Evolutionary conservation across 2,113 vertebrate genomes (phyloP).

Genomic region (Perognathus longimembris): DNA sequence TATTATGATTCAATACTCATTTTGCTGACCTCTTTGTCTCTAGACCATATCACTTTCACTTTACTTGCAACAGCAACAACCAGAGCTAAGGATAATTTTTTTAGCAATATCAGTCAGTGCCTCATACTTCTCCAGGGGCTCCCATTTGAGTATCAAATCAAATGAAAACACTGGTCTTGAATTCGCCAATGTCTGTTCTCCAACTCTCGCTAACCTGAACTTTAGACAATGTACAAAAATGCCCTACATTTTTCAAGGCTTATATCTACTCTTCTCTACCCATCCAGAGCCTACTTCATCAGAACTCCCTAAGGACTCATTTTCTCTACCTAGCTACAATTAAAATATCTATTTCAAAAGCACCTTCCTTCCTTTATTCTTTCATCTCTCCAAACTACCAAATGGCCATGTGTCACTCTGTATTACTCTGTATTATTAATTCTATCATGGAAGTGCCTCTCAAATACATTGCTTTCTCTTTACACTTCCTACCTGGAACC

Average conservation of each 20-base stretch:
- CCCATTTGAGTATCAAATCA: conserved; percentile 34
- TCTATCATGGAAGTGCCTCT: neutral
- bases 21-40: neutral
- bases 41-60: neutral
- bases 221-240: conserved; percentile 27
- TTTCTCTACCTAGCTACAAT: conserved; percentile 52
- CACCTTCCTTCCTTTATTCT: conserved; percentile 30
- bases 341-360: conserved; percentile 30
- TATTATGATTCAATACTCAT: neutral
- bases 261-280: conserved; percentile 37
- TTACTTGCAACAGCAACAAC: conserved; percentile 34
- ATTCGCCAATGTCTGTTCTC: neutral
- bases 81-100: conserved; percentile 37
- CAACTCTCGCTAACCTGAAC: neutral
- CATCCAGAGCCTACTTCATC: conserved; percentile 31
- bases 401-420: conserved; percentile 11
- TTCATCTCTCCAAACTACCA: conserved; percentile 37
- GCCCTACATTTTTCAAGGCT: conserved; percentile 40
- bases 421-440: conserved; percentile 26
- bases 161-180: conserved; percentile 50
- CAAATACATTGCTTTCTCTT: too few relatives aligned
- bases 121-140: conserved; percentile 14
- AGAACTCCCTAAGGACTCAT: conserved; percentile 48
- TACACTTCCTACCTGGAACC: neutral
- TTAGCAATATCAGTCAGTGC: conserved; percentile 13